These are phyloP conservation scores for Fragariocoptes setiger DNA, from an alignment of 1,140 invertebrate species.

Conservation along the genomic window DNA sequence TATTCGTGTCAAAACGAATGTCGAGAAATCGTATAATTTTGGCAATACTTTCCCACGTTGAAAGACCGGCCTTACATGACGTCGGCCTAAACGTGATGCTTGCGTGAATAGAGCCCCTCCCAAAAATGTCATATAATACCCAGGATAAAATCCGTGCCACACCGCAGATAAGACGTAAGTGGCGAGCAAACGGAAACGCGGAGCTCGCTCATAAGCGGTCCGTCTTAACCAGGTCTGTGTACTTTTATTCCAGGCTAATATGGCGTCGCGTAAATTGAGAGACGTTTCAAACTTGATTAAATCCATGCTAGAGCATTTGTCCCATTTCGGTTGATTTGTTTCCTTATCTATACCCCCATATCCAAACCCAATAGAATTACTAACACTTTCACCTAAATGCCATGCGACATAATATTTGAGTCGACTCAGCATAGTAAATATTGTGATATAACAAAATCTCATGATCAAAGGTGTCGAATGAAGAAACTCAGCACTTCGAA, in stretches of 20 bases:
- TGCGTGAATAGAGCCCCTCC: conserved; percentile 54
- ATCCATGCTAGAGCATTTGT: conserved; percentile 63
- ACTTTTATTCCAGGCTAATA: conserved; percentile 63
- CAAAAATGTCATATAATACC: conserved; percentile 81
- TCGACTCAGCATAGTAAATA: conserved; percentile 19
- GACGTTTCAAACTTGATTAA: conserved; percentile 42
- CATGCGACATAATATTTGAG: conserved; percentile 91
- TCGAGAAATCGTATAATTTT: neutral
- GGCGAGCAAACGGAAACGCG: conserved; percentile 16
- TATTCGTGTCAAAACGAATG: neutral
- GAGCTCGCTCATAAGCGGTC: conserved; percentile 48
- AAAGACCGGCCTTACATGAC: conserved; percentile 39
- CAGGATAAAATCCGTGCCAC: conserved; percentile 91
- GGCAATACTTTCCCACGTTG: neutral
- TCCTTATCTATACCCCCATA: conserved; percentile 34
- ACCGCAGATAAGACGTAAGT: conserved; percentile 64
- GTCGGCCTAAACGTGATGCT: conserved; percentile 38
- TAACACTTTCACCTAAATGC: conserved; percentile 51
- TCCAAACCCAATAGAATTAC: conserved; percentile 68
- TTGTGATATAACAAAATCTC: conserved; percentile 39
- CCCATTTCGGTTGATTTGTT: conserved; percentile 31
- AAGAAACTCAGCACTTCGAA: conserved; percentile 31
- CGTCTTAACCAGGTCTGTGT: conserved; percentile 61
- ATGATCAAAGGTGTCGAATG: conserved; percentile 25
- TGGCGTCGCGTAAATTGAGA: conserved; percentile 39